phyloP scores from a whole-genome alignment of 2,888 invertebrate species.

The Cremastinae sp. region DNA sequence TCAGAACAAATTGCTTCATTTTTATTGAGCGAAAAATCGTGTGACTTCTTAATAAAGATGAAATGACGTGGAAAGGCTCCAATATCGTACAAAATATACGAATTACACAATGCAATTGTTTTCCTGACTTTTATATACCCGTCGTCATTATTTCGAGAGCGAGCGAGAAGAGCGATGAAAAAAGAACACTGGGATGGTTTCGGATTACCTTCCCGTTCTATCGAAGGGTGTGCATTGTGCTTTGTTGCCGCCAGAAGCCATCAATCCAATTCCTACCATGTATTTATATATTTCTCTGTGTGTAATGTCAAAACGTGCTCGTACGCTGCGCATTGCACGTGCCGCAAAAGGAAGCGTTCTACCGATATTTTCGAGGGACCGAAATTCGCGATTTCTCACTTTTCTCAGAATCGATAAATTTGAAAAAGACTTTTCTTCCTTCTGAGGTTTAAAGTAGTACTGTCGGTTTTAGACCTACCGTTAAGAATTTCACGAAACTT shows the following conservation, averaged over 20 bases:
- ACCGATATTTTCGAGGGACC: slow-evolving; percentile 29
- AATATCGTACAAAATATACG: slow-evolving; percentile 18
- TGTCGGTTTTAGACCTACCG: too few relatives aligned
- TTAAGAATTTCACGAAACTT: too few relatives aligned
- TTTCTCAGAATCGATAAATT: too few relatives aligned
- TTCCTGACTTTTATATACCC: slow-evolving; percentile 73
- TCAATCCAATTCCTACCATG: slow-evolving; percentile 45
- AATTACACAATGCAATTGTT: slow-evolving; percentile 69
- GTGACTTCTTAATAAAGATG: slow-evolving; percentile 9
- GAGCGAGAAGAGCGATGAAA: neutral
- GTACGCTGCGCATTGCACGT: slow-evolving; percentile 51
- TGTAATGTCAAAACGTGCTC: slow-evolving; percentile 33
- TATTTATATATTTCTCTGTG: neutral
- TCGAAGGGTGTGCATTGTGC: slow-evolving; percentile 38
- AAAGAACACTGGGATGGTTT: slow-evolving; percentile 49
- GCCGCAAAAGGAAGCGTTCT: slow-evolving; percentile 33
- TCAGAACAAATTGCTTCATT: too few relatives aligned
- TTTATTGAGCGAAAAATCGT: slow-evolving; percentile 14
- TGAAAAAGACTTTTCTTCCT: too few relatives aligned
- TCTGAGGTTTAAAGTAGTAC: too few relatives aligned
- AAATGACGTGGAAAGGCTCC: slow-evolving; percentile 32
- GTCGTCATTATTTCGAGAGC: slow-evolving; percentile 60
- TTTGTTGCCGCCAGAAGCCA: slow-evolving; percentile 52
- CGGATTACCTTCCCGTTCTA: slow-evolving; percentile 60
- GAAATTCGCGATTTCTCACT: neutral